Evolutionary conservation across 2,113 vertebrate genomes (phyloP), one percentile per base, ranked within the genome.

Genomic region (Tachycineta bicolor): DNA sequence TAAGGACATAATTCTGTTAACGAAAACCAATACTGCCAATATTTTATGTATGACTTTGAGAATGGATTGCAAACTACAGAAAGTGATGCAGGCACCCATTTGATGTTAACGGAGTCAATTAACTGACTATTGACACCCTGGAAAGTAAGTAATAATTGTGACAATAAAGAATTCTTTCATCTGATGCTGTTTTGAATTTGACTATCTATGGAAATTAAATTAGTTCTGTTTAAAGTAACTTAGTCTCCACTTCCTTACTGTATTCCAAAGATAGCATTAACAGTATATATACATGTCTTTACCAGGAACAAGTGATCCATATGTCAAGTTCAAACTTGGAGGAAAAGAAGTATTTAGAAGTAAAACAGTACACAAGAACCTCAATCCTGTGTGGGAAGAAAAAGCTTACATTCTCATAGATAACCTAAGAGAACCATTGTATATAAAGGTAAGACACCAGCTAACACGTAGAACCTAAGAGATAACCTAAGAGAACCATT

Each of bases 331-430:
- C 97, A 99, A 99, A 97, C 98, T 99, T n/a, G 98, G 98, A 96
- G 98, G 99, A 93, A 99, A 99, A 94, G 99, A 99, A 96, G 98
- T 99, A 74, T 99, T 99, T 97, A 99, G 99, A 97, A 99, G 99
- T 97, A 99, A 98, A 97, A 99, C 98, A 91, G 98, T 99, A 97
- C 98, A 99, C 85, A 99, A 99, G 97, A 99, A 99, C 95, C 99
- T 99, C 81, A 99, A 99, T 93, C 99, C 99, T 26, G 98, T 99
- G 46, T 99, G 99, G 99, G 99, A 99, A 12, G 99, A 99, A 97
- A 98, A 98, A 95, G 87, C 98, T 44, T 98, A 83, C 41, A 94
- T 99, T 90, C 96, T 99, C 64, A 97, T 98, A 95, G 99, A 99
- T 69, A 98, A 98, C 68, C 96, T 98, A 73, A 98, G 96, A 91